Conservation (phyloP, 2,888 invertebrate genomes). For the Phoenoteleia sp. region DNA sequence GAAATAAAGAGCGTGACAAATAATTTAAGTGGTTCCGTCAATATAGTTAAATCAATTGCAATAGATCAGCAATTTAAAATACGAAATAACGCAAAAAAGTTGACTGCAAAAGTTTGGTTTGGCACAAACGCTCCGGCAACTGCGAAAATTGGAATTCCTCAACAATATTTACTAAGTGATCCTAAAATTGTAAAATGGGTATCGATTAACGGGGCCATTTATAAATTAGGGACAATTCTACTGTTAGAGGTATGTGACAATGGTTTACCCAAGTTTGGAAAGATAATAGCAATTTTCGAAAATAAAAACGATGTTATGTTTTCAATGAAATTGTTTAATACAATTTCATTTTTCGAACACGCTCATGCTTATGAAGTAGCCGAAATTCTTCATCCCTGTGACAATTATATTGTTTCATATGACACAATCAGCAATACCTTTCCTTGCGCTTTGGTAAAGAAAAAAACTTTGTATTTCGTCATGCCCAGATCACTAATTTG, state of each 20-base stretch:
- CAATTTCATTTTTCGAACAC: conserved; percentile 2
- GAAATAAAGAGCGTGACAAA: conserved; percentile 27
- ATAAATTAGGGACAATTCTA: conserved; percentile 14
- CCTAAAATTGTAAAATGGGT: not conserved
- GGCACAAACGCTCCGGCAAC: not conserved
- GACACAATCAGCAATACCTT: not conserved
- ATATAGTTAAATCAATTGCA: conserved; percentile 32
- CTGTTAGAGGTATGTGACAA: conserved; percentile 7
- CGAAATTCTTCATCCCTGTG: not conserved
- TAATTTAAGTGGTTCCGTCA: conserved; percentile 28
- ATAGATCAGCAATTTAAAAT: conserved; percentile 37
- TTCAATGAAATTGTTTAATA: not conserved
- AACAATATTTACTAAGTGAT: not conserved
- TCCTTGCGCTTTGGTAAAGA: conserved; percentile 5
- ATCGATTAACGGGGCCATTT: not conserved
- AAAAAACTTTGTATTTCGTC: not conserved
- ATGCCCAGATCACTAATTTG: conserved; percentile 9
- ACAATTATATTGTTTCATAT: conserved; percentile 17
- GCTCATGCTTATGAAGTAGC: conserved; percentile 14
- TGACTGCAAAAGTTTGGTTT: not conserved
- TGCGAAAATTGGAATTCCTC: not conserved
- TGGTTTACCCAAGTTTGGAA: conserved; percentile 10
- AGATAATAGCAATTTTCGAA: not conserved
- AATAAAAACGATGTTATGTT: conserved; percentile 2
- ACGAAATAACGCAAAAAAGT: not conserved